phyloP scores from a whole-genome alignment of 2,113 vertebrate species.

The Pampusana beccarii region DNA sequence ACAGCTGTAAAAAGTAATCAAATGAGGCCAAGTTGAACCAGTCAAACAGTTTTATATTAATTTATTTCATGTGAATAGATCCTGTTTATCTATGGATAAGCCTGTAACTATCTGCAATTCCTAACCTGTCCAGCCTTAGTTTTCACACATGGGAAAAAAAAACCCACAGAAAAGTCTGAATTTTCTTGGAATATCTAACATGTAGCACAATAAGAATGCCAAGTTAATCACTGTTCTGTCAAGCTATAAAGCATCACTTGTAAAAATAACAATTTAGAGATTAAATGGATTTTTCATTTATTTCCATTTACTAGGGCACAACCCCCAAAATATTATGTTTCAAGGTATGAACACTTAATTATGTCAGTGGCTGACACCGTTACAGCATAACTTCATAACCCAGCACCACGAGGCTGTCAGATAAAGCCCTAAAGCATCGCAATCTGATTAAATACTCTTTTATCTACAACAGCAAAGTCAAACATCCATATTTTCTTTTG shows the following conservation, averaged over 20 bases:
- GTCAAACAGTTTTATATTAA: not conserved
- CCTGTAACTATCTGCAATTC: not conserved
- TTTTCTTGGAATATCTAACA: not conserved
- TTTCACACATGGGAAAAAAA: not conserved
- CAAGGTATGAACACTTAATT: constrained; percentile 22
- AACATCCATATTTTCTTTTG: not conserved
- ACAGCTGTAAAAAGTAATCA: not conserved
- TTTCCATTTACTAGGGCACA: constrained; percentile 2
- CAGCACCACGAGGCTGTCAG: not conserved
- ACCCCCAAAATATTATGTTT: constrained; percentile 50
- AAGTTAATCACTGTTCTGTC: constrained; percentile 17
- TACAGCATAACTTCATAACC: not conserved
- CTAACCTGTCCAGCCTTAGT: not conserved
- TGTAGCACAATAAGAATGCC: not conserved
- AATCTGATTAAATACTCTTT: not conserved
- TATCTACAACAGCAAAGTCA: not conserved
- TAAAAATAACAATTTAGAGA: constrained; percentile 38
- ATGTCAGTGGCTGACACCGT: not conserved
- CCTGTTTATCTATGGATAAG: not conserved
- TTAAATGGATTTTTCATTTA: not conserved
- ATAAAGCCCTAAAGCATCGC: not conserved
- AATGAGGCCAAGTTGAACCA: not conserved
- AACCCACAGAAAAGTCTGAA: not conserved
- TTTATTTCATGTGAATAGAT: not conserved
- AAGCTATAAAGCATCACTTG: constrained; percentile 38